Percentiles rank a stretch among this genome's conserved stretches.
Conservation (phyloP, 2,797 vertebrate species). For the Somateria mollissima region DNA sequence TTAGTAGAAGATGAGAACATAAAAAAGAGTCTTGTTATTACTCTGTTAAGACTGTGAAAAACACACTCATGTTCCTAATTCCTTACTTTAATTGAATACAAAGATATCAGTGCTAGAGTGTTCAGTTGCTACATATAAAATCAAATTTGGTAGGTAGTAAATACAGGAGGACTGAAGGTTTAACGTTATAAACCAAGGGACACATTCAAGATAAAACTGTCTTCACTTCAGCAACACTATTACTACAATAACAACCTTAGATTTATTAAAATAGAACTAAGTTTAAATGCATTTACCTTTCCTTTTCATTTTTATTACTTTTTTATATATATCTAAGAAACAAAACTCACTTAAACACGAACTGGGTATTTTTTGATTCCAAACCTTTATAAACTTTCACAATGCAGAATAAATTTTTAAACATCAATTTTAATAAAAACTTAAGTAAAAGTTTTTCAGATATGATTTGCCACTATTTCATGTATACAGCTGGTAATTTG, state of each 20-base stretch:
- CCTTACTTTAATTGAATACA: conserved; percentile 32
- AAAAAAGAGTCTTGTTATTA: conserved; percentile 4
- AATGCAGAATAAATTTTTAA: neutral
- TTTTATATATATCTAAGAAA: conserved; percentile 27
- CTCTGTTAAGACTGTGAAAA: neutral
- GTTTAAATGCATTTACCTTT: conserved; percentile 24
- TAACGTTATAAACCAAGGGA: conserved; percentile 6
- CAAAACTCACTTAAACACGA: conserved; percentile 6
- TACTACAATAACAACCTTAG: conserved; percentile 1
- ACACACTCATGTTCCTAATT: neutral
- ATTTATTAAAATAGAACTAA: conserved; percentile 46
- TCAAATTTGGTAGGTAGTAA: conserved; percentile 17
- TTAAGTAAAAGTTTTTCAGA: neutral
- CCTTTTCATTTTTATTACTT: conserved; percentile 32
- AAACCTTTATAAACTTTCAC: neutral
- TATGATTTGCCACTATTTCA: neutral
- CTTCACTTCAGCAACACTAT: conserved; percentile 8
- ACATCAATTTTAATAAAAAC: neutral
- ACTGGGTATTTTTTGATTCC: neutral
- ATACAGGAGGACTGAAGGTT: conserved; percentile 20
- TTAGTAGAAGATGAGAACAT: neutral
- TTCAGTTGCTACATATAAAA: conserved; percentile 33
- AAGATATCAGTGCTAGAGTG: neutral
- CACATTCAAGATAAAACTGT: neutral
- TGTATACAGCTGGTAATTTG: neutral